Evolutionary conservation across 2,888 invertebrate species (phyloP).

Genomic region (Andrena praecox): DNA sequence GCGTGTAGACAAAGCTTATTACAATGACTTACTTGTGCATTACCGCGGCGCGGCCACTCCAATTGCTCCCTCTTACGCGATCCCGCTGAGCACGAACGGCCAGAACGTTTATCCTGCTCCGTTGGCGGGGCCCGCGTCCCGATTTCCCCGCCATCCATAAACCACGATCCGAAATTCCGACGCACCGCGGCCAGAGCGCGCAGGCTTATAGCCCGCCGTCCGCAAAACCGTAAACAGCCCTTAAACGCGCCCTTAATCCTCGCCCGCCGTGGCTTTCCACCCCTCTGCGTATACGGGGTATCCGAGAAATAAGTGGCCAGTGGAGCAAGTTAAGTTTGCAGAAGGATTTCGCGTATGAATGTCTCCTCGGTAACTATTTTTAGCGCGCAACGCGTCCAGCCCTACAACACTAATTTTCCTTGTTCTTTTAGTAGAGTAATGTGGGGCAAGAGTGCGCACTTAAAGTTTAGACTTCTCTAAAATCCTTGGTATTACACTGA

Average conservation of each 20-base stretch:
- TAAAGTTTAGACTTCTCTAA: too few relatives aligned
- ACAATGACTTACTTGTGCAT: constrained; percentile 53
- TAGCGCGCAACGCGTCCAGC: too few relatives aligned
- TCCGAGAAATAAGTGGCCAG: neutral
- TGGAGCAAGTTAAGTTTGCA: neutral
- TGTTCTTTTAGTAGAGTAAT: too few relatives aligned
- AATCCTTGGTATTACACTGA: too few relatives aligned
- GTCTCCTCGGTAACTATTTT: too few relatives aligned
- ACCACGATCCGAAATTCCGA: constrained; percentile 68
- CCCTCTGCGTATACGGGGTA: neutral
- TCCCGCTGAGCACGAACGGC: constrained; percentile 36
- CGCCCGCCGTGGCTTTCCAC: constrained; percentile 52
- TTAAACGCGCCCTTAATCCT: constrained; percentile 77
- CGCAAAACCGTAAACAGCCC: constrained; percentile 78
- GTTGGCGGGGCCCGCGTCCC: constrained; percentile 41
- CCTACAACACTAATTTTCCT: too few relatives aligned
- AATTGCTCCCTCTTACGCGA: constrained; percentile 43
- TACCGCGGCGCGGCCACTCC: constrained; percentile 17
- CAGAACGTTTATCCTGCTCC: constrained; percentile 57
- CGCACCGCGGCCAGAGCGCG: constrained; percentile 40
- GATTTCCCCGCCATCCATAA: constrained; percentile 61
- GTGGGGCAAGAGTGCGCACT: too few relatives aligned
- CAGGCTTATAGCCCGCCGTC: constrained; percentile 60
- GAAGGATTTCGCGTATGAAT: neutral
- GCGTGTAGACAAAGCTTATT: constrained; percentile 56